Evolutionary conservation across 2,888 invertebrate genomes (phyloP).

Genomic region (Sinhomidia bicolor): DNA sequence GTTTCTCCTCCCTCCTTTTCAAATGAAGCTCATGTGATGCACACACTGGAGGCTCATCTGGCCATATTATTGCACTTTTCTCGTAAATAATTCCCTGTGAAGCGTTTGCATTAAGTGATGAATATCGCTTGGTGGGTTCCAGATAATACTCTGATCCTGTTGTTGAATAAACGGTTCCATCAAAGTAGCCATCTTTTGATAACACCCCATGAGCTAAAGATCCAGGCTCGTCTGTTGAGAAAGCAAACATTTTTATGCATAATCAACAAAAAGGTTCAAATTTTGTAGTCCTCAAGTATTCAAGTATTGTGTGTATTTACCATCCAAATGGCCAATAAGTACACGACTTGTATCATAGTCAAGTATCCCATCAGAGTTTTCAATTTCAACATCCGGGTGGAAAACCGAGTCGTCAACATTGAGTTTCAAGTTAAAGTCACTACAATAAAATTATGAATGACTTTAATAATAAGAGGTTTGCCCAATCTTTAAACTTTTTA

Average conservation of each 20-base stretch:
- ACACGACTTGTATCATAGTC: constrained; percentile 88
- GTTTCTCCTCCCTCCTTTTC: constrained; percentile 77
- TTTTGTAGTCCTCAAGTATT: neutral
- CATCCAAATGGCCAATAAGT: constrained; percentile 90
- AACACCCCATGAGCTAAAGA: constrained; percentile 93
- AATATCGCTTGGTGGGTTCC: constrained; percentile 86
- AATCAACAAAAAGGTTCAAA: constrained; percentile 81
- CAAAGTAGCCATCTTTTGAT: constrained; percentile 93
- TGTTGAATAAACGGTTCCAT: constrained; percentile 91
- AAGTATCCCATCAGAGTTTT: constrained; percentile 86
- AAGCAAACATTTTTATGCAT: neutral
- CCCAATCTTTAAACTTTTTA: neutral
- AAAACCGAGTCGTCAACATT: constrained; percentile 89
- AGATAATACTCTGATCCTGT: constrained; percentile 90
- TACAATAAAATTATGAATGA: constrained; percentile 82
- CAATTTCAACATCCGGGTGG: constrained; percentile 89
- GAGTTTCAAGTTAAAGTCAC: constrained; percentile 89
- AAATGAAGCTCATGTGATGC: constrained; percentile 86
- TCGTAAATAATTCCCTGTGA: constrained; percentile 94
- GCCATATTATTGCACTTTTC: constrained; percentile 87
- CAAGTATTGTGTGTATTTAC: constrained; percentile 83
- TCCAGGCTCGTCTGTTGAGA: constrained; percentile 88
- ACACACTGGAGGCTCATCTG: constrained; percentile 82
- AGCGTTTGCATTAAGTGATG: constrained; percentile 77
- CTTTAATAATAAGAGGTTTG: neutral